phyloP scores from a whole-genome alignment of 2,797 vertebrate species.

The Coreius guichenoti region DNA sequence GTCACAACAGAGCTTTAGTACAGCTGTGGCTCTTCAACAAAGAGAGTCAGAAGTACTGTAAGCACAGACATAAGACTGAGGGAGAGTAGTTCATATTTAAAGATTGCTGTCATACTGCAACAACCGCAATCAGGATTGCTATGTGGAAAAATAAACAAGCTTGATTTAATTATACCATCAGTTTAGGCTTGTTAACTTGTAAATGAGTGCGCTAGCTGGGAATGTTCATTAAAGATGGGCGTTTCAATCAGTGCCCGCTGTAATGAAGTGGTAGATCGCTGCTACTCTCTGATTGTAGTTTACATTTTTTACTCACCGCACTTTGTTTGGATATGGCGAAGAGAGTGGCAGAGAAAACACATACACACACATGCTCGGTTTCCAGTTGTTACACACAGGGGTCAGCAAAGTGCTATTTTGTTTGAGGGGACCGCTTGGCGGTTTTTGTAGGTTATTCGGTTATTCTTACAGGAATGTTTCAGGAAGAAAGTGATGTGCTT shows the following conservation, averaged over 20 bases:
- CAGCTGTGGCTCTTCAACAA: not conserved
- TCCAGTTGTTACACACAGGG: constrained; percentile 49
- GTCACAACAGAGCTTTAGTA: not conserved
- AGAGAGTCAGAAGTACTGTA: not conserved
- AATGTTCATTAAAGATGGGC: constrained; percentile 27
- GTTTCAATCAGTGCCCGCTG: constrained; percentile 24
- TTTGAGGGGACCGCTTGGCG: constrained; percentile 9
- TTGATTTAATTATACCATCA: constrained; percentile 29
- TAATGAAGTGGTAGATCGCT: constrained; percentile 23
- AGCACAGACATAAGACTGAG: not conserved
- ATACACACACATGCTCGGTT: constrained; percentile 6
- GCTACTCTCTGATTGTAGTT: constrained; percentile 39
- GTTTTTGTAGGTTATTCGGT: constrained; percentile 9
- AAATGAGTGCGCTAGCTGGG: not conserved
- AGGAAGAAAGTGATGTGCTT: constrained; percentile 7
- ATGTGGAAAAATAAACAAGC: constrained; percentile 34
- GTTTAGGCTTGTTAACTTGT: constrained; percentile 23
- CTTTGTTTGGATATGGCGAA: constrained; percentile 34
- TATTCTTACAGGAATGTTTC: constrained; percentile 17
- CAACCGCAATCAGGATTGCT: constrained; percentile 32
- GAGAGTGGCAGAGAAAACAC: constrained; percentile 14
- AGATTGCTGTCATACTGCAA: constrained; percentile 24
- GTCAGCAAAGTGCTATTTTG: constrained; percentile 53
- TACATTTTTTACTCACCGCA: constrained; percentile 27
- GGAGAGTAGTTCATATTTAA: not conserved